Percentiles rank a stretch among this genome's conserved stretches.
Conservation (phyloP, 2,113 vertebrate species). For the Anguilla japonica region DNA sequence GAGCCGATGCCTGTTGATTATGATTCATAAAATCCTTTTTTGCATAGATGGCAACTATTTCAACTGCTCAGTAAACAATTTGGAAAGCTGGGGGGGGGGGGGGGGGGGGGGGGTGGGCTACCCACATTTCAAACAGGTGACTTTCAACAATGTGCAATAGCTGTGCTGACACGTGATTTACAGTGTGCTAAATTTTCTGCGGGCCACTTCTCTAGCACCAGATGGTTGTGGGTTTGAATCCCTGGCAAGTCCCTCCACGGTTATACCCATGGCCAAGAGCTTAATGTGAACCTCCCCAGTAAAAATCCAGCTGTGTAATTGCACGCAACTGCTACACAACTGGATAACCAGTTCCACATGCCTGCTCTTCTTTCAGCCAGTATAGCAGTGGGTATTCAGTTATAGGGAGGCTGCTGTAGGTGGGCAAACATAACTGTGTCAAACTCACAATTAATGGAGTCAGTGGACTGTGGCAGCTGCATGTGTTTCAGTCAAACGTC, state of each 20-base stretch:
- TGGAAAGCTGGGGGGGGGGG: not conserved
- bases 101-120: not conserved
- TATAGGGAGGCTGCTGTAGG: constrained; percentile 28
- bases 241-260: not conserved
- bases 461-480: not conserved
- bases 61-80: not conserved
- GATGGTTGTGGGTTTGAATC: constrained; percentile 21
- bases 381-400: constrained; percentile 31
- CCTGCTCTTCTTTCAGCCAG: constrained; percentile 36
- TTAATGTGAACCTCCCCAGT: constrained; percentile 46
- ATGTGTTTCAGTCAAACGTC: not conserved
- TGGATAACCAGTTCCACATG: constrained; percentile 66
- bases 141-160: not conserved
- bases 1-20: not conserved
- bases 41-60: not conserved
- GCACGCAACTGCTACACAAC: constrained; percentile 55
- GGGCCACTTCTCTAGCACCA: not conserved
- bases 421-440: not conserved
- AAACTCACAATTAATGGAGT: constrained; percentile 15
- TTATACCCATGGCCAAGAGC: constrained; percentile 39
- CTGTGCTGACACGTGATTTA: not conserved
- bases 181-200: not conserved
- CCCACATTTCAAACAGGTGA: not conserved
- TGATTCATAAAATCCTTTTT: not conserved
- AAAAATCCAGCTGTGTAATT: constrained; percentile 51